phyloP scores from a whole-genome alignment of 2,797 vertebrate species.

The Clamator glandarius region DNA sequence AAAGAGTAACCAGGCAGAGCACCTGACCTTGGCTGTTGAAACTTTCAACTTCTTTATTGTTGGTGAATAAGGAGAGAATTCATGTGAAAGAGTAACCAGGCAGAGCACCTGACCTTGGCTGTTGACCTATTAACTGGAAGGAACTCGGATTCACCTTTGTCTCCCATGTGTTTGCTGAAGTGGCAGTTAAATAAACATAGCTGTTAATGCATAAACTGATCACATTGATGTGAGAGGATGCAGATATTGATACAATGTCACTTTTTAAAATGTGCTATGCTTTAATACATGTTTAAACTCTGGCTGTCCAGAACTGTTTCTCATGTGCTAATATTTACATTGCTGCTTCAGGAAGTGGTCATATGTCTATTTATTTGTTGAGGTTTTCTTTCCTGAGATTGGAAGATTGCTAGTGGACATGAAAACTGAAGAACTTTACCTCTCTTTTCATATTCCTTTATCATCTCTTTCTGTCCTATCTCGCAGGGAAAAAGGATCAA shows the following conservation, averaged over 20 bases:
- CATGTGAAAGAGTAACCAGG: not conserved
- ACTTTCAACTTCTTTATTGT: not conserved
- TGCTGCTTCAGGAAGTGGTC: conserved; percentile 51
- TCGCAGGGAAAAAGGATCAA: not conserved
- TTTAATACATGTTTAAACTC: conserved; percentile 13
- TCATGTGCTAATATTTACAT: not conserved
- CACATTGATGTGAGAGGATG: not conserved
- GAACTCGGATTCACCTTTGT: conserved; percentile 1
- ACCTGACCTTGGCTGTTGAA: conserved; percentile 40
- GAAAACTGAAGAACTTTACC: not conserved
- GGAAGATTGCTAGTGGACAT: conserved; percentile 5
- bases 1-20: not conserved
- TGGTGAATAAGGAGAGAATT: not conserved
- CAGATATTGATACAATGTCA: not conserved
- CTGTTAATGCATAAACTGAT: conserved; percentile 42
- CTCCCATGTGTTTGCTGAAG: not conserved
- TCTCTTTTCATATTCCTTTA: not conserved
- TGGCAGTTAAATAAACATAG: not conserved
- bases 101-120: conserved; percentile 24
- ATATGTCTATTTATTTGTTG: not conserved
- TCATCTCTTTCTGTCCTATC: not conserved
- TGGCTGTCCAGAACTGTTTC: conserved; percentile 1
- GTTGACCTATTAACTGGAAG: not conserved
- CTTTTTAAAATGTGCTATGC: not conserved
- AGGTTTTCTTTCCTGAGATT: not conserved